Conservation (phyloP, 2,888 invertebrate genomes). For the Epistrophe grossulariae region DNA sequence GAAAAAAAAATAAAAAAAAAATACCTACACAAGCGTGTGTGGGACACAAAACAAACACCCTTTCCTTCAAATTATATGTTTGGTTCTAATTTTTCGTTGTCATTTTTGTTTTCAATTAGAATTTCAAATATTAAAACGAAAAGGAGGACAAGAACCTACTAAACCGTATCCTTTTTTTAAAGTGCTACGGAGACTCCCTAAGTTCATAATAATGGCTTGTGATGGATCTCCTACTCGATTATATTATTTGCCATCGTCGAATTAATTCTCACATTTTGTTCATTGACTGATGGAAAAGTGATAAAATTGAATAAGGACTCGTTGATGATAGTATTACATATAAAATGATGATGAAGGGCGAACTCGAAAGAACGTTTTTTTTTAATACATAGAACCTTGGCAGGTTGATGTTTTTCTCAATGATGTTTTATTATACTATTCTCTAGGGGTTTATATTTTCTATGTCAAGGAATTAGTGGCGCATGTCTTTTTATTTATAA, state of each 20-base stretch:
- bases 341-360: slow-evolving; percentile 40
- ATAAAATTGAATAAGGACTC: slow-evolving; percentile 58
- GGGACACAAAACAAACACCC: slow-evolving; percentile 32
- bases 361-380: slow-evolving; percentile 24
- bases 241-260: slow-evolving; percentile 53
- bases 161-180: slow-evolving; percentile 56
- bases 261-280: slow-evolving; percentile 66
- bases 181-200: slow-evolving; percentile 44
- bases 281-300: slow-evolving; percentile 51
- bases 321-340: slow-evolving; percentile 40
- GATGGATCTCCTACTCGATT: slow-evolving; percentile 48
- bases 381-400: slow-evolving; percentile 37
- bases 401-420: slow-evolving; percentile 59
- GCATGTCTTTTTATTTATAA: slow-evolving; percentile 60
- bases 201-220: slow-evolving; percentile 19
- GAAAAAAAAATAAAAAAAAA: neutral
- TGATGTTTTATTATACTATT: slow-evolving; percentile 56
- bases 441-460: slow-evolving; percentile 37
- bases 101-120: slow-evolving; percentile 67
- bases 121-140: slow-evolving; percentile 56
- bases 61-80: slow-evolving; percentile 66
- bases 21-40: neutral
- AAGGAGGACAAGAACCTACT: slow-evolving; percentile 37
- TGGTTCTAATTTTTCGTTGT: slow-evolving; percentile 63
- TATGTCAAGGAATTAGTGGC: slow-evolving; percentile 69